A percentile compares a stretch with the other conserved stretches of the same genome.
Conservation (phyloP, 2,888 invertebrate species). For the Eupithecia vulgata region DNA sequence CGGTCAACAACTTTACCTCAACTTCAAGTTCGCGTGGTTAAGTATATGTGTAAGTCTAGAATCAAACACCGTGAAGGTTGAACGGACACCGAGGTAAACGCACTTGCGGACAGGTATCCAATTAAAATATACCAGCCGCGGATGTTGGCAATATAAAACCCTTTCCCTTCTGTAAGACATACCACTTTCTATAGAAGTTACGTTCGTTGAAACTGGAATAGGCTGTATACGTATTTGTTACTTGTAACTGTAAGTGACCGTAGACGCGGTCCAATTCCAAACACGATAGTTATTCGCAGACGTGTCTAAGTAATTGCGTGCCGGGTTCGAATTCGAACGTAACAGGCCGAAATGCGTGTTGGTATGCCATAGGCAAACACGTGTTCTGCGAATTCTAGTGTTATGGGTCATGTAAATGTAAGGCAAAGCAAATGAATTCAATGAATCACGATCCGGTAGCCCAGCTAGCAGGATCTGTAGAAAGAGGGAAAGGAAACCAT, state of each 20-base stretch:
- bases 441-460: not conserved
- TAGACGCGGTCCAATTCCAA: slow-evolving; percentile 13
- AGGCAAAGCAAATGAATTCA: not conserved
- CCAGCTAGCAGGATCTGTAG: not conserved
- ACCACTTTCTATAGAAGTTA: slow-evolving; percentile 61
- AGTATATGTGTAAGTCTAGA: slow-evolving; percentile 24
- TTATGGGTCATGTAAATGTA: not conserved
- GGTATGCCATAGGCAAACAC: slow-evolving; percentile 10
- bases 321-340: slow-evolving; percentile 11
- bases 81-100: slow-evolving; percentile 39
- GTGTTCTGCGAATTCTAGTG: slow-evolving; percentile 6
- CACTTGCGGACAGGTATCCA: slow-evolving; percentile 41
- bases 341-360: slow-evolving; percentile 9
- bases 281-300: slow-evolving; percentile 8
- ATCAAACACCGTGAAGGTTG: slow-evolving; percentile 42
- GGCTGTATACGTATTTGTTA: slow-evolving; percentile 5
- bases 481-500: slow-evolving; percentile 1
- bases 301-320: slow-evolving; percentile 14
- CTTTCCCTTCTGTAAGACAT: slow-evolving; percentile 55
- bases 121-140: slow-evolving; percentile 50
- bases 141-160: slow-evolving; percentile 52
- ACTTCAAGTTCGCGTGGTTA: slow-evolving; percentile 27
- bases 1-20: slow-evolving; percentile 15
- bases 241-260: slow-evolving; percentile 11
- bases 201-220: slow-evolving; percentile 57